phyloP scores from a whole-genome alignment of 2,888 invertebrate species.

The Steinernema scapterisci region DNA sequence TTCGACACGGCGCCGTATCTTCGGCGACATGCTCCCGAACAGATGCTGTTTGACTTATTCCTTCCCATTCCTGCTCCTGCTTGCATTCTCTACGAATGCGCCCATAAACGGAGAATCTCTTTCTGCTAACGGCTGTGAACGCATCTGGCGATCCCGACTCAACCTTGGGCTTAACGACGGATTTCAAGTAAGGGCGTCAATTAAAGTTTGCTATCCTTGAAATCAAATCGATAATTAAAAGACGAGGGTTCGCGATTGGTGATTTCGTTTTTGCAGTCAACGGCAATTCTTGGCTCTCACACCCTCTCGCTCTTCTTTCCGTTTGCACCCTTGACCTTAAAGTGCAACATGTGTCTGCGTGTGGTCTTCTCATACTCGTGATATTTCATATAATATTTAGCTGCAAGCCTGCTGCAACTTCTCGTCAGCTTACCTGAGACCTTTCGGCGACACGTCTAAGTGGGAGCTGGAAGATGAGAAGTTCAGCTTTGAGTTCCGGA shows the following conservation, averaged over 20 bases:
- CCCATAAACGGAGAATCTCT: background rate
- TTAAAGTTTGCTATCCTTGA: no score
- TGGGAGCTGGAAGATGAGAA: background rate
- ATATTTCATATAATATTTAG: background rate
- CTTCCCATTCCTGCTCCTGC: background rate
- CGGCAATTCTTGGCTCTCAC: no score
- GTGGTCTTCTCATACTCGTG: no score
- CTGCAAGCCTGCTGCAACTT: slow-evolving; percentile 30
- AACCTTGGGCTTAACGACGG: slow-evolving; percentile 15
- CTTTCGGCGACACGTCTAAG: background rate
- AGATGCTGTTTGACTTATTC: background rate
- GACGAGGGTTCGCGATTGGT: background rate
- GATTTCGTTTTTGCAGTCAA: no score
- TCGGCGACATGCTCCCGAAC: slow-evolving; percentile 26
- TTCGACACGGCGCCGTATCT: slow-evolving; percentile 29
- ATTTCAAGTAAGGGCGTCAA: slow-evolving; percentile 15
- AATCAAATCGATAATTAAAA: no score
- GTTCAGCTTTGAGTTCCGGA: background rate
- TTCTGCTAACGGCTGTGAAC: background rate
- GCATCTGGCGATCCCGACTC: slow-evolving; percentile 19
- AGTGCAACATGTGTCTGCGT: background rate
- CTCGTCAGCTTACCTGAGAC: background rate
- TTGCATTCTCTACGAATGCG: background rate
- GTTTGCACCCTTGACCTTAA: background rate
- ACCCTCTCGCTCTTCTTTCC: background rate